Evolutionary conservation across 2,888 invertebrate species (phyloP).

Genomic region (Conistra vaccinii): DNA sequence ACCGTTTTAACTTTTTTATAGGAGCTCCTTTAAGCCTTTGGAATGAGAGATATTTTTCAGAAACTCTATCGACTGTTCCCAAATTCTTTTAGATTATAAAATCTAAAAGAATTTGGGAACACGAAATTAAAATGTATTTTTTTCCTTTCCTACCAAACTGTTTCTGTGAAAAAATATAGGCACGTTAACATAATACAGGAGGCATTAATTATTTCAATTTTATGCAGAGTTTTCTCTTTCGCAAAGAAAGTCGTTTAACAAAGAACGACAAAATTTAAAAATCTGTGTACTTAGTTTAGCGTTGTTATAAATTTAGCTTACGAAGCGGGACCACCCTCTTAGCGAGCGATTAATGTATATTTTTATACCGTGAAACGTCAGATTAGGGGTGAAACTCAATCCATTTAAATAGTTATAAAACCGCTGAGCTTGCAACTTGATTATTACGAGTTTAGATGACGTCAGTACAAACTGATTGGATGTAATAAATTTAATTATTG

Average conservation of each 20-base stretch:
- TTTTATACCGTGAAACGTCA: slow-evolving; percentile 78
- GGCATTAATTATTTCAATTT: background rate
- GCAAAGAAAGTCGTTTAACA: slow-evolving; percentile 15
- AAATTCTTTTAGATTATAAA: background rate
- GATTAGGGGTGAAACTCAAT: slow-evolving; percentile 75
- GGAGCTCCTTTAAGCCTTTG: slow-evolving; percentile 51
- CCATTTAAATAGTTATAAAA: slow-evolving; percentile 76
- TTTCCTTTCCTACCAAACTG: background rate
- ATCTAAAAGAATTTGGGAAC: no score
- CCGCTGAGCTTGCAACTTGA: slow-evolving; percentile 69
- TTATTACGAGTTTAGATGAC: slow-evolving; percentile 59
- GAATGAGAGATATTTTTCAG: slow-evolving; percentile 32
- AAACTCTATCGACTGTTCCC: background rate
- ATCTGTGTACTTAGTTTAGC: slow-evolving; percentile 48
- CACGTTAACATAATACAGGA: background rate
- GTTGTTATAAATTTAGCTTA: slow-evolving; percentile 69
- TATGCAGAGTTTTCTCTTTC: slow-evolving; percentile 33
- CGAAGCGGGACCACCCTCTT: slow-evolving; percentile 73
- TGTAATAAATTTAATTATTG: slow-evolving; percentile 20
- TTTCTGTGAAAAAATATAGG: background rate
- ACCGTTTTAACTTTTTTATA: slow-evolving; percentile 68
- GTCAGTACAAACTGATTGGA: slow-evolving; percentile 29
- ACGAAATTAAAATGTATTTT: background rate
- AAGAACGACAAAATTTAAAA: slow-evolving; percentile 22
- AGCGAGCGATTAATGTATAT: slow-evolving; percentile 78